phyloP scores from a whole-genome alignment of 2,888 invertebrate species.

The Panzeria rudis region DNA sequence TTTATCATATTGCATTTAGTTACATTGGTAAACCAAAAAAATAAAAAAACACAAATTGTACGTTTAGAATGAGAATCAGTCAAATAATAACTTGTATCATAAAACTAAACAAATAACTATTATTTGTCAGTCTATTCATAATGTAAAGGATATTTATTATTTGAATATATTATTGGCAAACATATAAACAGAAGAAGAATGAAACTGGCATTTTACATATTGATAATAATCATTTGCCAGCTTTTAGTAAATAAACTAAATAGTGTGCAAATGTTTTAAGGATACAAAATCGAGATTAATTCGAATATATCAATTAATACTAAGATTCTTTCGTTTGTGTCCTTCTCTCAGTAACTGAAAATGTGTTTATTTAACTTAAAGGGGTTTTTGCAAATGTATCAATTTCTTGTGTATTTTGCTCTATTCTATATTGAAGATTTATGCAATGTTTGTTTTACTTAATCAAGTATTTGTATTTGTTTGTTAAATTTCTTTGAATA shows the following conservation, averaged over 20 bases:
- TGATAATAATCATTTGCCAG: slow-evolving; percentile 19
- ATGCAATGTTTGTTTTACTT: slow-evolving; percentile 16
- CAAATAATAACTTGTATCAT: slow-evolving; percentile 65
- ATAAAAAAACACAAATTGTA: no score
- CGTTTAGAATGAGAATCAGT: no score
- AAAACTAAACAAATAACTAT: slow-evolving; percentile 60
- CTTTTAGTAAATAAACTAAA: slow-evolving; percentile 12
- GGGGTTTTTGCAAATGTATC: slow-evolving; percentile 25
- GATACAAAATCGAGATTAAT: background rate
- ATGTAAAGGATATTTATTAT: slow-evolving; percentile 23
- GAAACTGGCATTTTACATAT: background rate
- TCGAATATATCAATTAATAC: slow-evolving; percentile 3
- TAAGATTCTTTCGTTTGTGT: background rate
- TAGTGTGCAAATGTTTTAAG: background rate
- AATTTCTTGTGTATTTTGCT: background rate
- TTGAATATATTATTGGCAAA: slow-evolving; percentile 4
- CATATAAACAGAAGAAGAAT: background rate
- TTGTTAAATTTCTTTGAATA: slow-evolving; percentile 39
- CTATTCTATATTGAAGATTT: background rate
- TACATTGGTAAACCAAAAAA: no score
- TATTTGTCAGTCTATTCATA: slow-evolving; percentile 29
- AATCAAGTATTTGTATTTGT: slow-evolving; percentile 32
- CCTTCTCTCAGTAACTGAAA: background rate
- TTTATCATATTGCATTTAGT: no score
- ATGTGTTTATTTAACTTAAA: slow-evolving; percentile 44